phyloP scores from a whole-genome alignment of 2,797 vertebrate species.

The Syngnathus rostellatus region DNA sequence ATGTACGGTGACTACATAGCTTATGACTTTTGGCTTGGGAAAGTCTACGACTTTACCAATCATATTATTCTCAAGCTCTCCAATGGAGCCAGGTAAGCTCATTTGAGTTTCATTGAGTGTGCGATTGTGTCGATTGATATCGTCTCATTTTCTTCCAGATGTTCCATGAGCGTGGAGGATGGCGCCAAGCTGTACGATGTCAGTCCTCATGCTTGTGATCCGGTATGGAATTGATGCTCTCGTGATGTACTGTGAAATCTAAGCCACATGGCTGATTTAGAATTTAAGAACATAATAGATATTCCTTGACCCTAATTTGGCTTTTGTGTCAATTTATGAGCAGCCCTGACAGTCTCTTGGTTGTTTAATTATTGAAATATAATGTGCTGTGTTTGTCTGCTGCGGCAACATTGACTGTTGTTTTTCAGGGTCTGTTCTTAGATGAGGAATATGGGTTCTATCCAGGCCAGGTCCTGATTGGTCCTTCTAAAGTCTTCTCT shows the following conservation, averaged over 20 bases:
- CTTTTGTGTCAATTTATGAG: not conserved
- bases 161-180: conserved; percentile 97
- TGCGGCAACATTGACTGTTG: not conserved
- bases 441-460: conserved; percentile 97
- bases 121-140: not conserved
- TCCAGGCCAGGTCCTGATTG: conserved; percentile 94
- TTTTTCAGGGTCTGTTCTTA: conserved; percentile 86
- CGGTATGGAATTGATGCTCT: conserved; percentile 63
- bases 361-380: not conserved
- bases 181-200: conserved; percentile 94
- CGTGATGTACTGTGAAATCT: not conserved
- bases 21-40: conserved; percentile 97
- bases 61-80: conserved; percentile 95
- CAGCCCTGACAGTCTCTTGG: not conserved
- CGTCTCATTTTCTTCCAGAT: conserved; percentile 64
- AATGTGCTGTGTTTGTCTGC: not conserved
- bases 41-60: conserved; percentile 95
- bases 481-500: conserved; percentile 93
- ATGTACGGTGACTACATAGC: conserved; percentile 98
- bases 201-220: conserved; percentile 93
- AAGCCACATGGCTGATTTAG: not conserved
- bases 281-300: not conserved
- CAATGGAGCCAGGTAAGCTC: conserved; percentile 87
- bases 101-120: conserved; percentile 6
- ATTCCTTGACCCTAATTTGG: not conserved